phyloP scores from a whole-genome alignment of 1,140 invertebrate genomes.

The Penaeus japonicus region DNA sequence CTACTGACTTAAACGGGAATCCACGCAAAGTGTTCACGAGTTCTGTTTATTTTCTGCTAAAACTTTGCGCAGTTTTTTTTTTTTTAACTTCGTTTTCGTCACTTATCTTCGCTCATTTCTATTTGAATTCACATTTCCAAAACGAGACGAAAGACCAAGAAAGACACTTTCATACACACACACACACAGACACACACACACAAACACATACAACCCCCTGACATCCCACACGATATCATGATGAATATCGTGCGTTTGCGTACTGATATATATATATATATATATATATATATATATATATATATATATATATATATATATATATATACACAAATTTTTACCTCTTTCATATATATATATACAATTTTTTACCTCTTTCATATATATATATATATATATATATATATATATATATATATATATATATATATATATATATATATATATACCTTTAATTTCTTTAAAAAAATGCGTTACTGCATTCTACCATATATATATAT shows the following conservation, averaged over 20 bases:
- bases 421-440: not conserved
- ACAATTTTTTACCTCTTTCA: not conserved
- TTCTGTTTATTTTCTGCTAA: too few species aligned
- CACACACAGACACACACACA: too few species aligned
- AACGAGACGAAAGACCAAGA: too few species aligned
- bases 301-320: not conserved
- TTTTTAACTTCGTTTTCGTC: too few species aligned
- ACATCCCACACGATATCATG: too few species aligned
- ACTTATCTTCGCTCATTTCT: too few species aligned
- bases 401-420: not conserved
- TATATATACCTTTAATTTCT: not conserved
- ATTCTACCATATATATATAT: not conserved
- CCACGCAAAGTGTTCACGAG: too few species aligned
- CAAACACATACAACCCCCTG: too few species aligned
- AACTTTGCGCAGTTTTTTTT: too few species aligned
- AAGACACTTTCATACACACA: too few species aligned
- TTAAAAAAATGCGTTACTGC: not conserved
- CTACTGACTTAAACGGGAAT: too few species aligned
- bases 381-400: not conserved
- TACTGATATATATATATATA: not conserved
- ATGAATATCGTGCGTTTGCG: not conserved
- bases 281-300: not conserved
- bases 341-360: not conserved
- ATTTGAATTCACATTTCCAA: too few species aligned
- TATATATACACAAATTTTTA: not conserved